phyloP scores from a whole-genome alignment of 2,888 invertebrate genomes.

The Caenorhabditis becei region DNA sequence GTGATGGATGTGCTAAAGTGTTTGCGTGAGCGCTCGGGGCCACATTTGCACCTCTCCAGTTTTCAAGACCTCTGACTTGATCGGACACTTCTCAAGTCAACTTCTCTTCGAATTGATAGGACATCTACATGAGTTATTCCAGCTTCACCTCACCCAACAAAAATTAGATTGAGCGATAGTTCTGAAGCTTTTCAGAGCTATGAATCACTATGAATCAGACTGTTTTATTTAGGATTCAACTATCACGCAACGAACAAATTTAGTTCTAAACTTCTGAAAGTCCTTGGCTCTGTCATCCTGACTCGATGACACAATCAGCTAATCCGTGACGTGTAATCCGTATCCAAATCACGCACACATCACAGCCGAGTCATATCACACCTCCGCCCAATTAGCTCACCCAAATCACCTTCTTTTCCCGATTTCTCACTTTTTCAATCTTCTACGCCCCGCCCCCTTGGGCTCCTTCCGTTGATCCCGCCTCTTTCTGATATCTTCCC shows the following conservation, averaged over 20 bases:
- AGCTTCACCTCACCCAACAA: too few relatives aligned
- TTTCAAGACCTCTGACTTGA: background rate
- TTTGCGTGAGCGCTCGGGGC: background rate
- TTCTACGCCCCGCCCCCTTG: conserved; percentile 31
- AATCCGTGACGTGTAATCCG: conserved; percentile 24
- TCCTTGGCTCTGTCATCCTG: background rate
- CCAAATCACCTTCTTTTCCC: conserved; percentile 21
- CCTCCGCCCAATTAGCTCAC: conserved; percentile 47
- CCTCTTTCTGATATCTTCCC: conserved; percentile 28
- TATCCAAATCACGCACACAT: conserved; percentile 21
- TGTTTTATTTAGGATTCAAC: background rate
- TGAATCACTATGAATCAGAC: too few relatives aligned
- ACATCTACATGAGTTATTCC: too few relatives aligned
- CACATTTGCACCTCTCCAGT: conserved; percentile 34
- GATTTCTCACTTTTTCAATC: conserved; percentile 34
- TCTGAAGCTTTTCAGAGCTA: too few relatives aligned
- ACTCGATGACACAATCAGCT: conserved; percentile 29
- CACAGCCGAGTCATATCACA: conserved; percentile 31
- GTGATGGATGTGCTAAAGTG: conserved; percentile 47
- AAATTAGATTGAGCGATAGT: too few relatives aligned
- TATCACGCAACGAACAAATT: background rate
- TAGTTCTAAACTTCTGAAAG: background rate
- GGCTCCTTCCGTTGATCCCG: conserved; percentile 17
- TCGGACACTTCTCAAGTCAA: background rate
- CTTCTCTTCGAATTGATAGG: too few relatives aligned